These are phyloP conservation scores for Silurus lanzhouensis DNA, from an alignment of 2,797 vertebrate genomes.

Conservation along the genomic window DNA sequence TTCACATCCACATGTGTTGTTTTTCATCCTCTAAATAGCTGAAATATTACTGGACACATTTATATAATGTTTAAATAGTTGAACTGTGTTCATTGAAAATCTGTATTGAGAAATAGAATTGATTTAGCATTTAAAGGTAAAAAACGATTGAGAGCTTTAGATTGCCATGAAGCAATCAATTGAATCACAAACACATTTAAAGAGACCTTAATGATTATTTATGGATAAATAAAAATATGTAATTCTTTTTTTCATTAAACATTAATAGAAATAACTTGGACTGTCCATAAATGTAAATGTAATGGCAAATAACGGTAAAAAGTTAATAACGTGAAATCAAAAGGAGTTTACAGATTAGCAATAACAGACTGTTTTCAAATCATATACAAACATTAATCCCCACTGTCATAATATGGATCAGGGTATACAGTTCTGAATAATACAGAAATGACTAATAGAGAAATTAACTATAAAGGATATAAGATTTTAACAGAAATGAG, in stretches of 20 bases:
- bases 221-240: no score
- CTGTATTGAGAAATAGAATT: not conserved
- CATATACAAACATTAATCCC: conserved; percentile 13
- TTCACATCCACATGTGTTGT: no score
- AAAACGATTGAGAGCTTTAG: not conserved
- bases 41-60: not conserved
- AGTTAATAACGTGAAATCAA: not conserved
- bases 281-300: not conserved
- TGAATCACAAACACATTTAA: not conserved
- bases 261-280: not conserved
- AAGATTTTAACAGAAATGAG: conserved; percentile 14
- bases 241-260: not conserved
- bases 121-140: not conserved
- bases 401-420: not conserved
- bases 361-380: not conserved
- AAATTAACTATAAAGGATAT: not conserved
- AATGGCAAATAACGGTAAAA: no score
- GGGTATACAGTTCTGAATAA: not conserved
- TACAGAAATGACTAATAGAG: not conserved
- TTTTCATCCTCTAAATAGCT: not conserved
- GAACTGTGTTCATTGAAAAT: not conserved
- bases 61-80: not conserved
- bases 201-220: not conserved
- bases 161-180: not conserved
- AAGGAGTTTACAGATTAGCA: not conserved